A percentile compares a stretch with the other conserved stretches of the same genome.
Evolutionary conservation across 2,888 invertebrate genomes (phyloP).

Genomic region (Lithophane socia): DNA sequence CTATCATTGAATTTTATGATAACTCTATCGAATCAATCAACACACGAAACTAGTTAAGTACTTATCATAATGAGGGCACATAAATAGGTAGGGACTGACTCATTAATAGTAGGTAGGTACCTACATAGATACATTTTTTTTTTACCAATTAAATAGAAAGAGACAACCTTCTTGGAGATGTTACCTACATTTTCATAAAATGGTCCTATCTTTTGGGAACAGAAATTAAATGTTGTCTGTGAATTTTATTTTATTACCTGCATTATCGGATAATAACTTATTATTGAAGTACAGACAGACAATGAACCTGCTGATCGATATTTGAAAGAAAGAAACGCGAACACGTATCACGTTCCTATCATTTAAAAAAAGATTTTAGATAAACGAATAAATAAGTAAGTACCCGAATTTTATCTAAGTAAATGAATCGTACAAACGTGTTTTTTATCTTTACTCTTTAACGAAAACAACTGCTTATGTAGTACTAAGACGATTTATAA

Average conservation of each 20-base stretch:
- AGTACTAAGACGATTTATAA: slow-evolving; percentile 10
- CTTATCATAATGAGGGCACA: slow-evolving; percentile 30
- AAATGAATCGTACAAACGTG: slow-evolving; percentile 45
- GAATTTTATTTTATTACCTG: not conserved
- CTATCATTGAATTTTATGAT: slow-evolving; percentile 17
- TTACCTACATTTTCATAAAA: slow-evolving; percentile 3
- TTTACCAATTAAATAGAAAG: not conserved
- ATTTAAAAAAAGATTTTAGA: slow-evolving; percentile 43
- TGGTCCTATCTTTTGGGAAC: not conserved
- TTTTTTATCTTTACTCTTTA: slow-evolving; percentile 43
- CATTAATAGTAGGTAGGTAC: slow-evolving; percentile 4
- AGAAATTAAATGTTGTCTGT: not conserved
- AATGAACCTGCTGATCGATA: slow-evolving; percentile 14
- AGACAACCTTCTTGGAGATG: not conserved
- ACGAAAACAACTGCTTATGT: slow-evolving; percentile 41
- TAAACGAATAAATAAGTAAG: slow-evolving; percentile 27
- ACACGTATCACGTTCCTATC: slow-evolving; percentile 28
- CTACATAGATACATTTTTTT: not conserved
- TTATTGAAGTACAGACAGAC: slow-evolving; percentile 22
- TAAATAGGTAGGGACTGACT: slow-evolving; percentile 6
- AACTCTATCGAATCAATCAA: slow-evolving; percentile 40
- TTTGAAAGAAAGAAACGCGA: slow-evolving; percentile 30
- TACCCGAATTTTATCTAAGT: slow-evolving; percentile 38
- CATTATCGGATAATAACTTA: slow-evolving; percentile 17
- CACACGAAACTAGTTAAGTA: slow-evolving; percentile 19